Percentiles rank a stretch among this genome's conserved stretches.
phyloP scores from a whole-genome alignment of 2,113 vertebrate genomes.

The Saiga tatarica region DNA sequence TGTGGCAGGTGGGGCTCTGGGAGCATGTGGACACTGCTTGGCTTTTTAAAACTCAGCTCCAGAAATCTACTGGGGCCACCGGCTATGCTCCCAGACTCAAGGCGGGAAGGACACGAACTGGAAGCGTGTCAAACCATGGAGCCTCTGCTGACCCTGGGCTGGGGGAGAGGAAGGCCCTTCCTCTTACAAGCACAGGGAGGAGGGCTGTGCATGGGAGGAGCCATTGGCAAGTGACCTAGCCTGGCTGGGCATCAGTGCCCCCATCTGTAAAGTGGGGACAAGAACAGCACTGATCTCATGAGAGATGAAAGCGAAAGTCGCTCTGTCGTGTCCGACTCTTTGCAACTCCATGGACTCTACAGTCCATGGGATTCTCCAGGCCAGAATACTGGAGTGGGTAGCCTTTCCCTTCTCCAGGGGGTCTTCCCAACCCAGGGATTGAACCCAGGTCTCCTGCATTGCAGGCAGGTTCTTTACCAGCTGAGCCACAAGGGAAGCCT shows the following conservation, averaged over 20 bases:
- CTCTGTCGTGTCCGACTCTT: neutral
- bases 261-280: neutral
- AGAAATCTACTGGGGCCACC: neutral
- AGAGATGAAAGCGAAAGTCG: neutral
- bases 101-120: neutral
- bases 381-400: neutral
- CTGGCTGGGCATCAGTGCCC: neutral
- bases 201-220: neutral
- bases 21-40: neutral
- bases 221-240: neutral
- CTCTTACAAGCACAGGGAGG: neutral
- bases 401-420: too few relatives aligned
- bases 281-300: neutral
- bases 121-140: neutral
- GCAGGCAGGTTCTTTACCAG: too few relatives aligned
- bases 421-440: neutral
- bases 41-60: neutral
- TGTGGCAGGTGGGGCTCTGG: neutral
- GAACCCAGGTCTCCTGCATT: neutral
- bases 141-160: neutral
- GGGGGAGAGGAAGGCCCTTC: neutral
- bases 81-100: neutral
- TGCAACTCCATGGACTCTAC: neutral
- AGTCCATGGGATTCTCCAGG: neutral
- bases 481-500: too few relatives aligned